A percentile compares a stretch with the other conserved stretches of the same genome.
phyloP scores from a whole-genome alignment of 2,888 invertebrate genomes.

The Limenitis camilla region DNA sequence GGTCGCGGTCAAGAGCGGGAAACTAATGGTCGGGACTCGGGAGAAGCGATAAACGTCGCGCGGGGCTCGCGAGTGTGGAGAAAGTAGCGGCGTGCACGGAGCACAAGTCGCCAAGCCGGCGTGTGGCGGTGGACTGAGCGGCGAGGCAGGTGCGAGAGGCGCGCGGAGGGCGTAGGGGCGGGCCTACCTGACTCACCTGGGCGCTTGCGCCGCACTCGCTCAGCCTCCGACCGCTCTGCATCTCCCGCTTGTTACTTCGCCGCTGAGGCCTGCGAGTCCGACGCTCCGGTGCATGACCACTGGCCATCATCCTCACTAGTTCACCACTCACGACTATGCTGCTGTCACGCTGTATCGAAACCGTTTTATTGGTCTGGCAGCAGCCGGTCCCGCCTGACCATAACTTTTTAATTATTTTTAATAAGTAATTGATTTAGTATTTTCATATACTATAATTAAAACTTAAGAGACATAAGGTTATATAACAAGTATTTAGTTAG shows the following conservation, averaged over 20 bases:
- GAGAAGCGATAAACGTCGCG: constrained; percentile 67
- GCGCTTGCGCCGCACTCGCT: constrained; percentile 67
- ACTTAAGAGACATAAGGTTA: neutral
- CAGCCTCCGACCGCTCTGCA: constrained; percentile 46
- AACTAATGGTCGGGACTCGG: constrained; percentile 64
- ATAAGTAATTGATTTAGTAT: neutral
- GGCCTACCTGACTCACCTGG: constrained; percentile 72
- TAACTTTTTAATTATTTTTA: neutral
- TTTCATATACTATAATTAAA: neutral
- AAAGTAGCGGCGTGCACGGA: constrained; percentile 70
- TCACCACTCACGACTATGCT: constrained; percentile 15
- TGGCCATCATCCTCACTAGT: neutral
- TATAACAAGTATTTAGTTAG: too few relatives aligned
- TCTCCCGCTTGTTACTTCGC: constrained; percentile 32
- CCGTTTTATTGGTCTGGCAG: too few relatives aligned
- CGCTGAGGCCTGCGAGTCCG: constrained; percentile 26
- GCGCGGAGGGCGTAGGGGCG: constrained; percentile 65
- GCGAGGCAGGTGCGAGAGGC: constrained; percentile 63
- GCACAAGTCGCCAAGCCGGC: constrained; percentile 66
- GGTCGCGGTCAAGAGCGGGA: constrained; percentile 56
- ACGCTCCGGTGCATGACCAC: constrained; percentile 24
- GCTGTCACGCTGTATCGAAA: too few relatives aligned
- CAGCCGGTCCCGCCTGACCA: too few relatives aligned
- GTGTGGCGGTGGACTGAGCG: constrained; percentile 46
- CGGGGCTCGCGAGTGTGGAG: constrained; percentile 70